These are phyloP conservation scores for Larimichthys polyactis DNA, from an alignment of 2,113 vertebrate genomes.

Conservation along the genomic window DNA sequence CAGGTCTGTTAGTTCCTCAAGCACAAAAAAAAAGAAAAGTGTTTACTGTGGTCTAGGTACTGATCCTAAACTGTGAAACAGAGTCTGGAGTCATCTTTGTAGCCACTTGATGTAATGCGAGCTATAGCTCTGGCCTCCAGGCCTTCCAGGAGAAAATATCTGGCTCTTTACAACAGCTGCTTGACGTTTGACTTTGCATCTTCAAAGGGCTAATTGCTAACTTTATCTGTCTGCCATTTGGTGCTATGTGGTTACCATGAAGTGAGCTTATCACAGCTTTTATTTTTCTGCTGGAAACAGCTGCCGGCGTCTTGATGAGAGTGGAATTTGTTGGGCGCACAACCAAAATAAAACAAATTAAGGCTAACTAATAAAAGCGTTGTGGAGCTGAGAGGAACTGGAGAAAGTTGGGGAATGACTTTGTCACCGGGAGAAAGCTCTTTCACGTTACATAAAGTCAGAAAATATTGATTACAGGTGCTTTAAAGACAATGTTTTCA, in stretches of 20 bases:
- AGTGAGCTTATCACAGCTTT: background rate
- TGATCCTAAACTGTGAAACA: background rate
- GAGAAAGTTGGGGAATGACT: background rate
- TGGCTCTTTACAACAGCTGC: background rate
- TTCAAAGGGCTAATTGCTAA: background rate
- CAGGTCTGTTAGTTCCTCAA: background rate
- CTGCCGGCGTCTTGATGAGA: background rate
- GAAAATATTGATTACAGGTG: conserved; percentile 3
- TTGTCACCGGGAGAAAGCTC: background rate
- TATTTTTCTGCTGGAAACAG: background rate
- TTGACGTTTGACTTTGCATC: conserved; percentile 1
- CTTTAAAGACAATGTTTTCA: conserved; percentile 3
- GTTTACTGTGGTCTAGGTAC: background rate
- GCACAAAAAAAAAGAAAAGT: too few species aligned
- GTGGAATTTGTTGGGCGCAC: background rate
- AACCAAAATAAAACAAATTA: background rate
- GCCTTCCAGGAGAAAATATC: background rate
- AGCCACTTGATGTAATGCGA: background rate
- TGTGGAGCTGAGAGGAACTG: background rate
- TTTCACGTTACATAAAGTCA: background rate
- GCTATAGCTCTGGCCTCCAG: background rate
- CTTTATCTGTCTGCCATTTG: background rate
- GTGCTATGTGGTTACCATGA: background rate
- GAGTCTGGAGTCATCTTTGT: background rate
- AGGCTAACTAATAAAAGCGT: background rate